These are phyloP conservation scores for Volucella inanis DNA, from an alignment of 2,888 invertebrate species.

Conservation along the genomic window DNA sequence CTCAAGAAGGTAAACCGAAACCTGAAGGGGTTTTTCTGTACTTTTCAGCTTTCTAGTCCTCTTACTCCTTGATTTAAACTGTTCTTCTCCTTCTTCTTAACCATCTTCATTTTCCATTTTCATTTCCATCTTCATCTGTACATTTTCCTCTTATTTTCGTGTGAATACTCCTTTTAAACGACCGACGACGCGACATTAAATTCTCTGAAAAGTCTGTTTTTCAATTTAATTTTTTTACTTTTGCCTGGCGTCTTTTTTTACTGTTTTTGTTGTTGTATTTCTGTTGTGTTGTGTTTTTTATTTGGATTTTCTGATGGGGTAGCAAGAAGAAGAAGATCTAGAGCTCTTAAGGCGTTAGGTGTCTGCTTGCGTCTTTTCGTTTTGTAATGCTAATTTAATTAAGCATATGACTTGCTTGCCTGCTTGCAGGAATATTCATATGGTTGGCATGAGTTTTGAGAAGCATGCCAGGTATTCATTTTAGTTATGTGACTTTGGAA, in stretches of 20 bases:
- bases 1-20: slow-evolving; percentile 73
- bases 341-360: slow-evolving; percentile 41
- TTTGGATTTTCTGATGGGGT: not conserved
- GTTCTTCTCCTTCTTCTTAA: too few relatives aligned
- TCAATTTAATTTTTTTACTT: slow-evolving; percentile 72
- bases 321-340: not conserved
- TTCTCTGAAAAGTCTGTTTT: slow-evolving; percentile 68
- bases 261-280: too few relatives aligned
- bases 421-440: slow-evolving; percentile 71
- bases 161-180: slow-evolving; percentile 68
- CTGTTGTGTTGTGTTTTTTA: not conserved
- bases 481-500: not conserved
- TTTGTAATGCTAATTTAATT: slow-evolving; percentile 75
- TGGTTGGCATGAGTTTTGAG: slow-evolving; percentile 26
- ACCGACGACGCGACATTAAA: slow-evolving; percentile 44
- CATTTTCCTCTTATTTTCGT: slow-evolving; percentile 37
- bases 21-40: slow-evolving; percentile 69
- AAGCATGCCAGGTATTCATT: slow-evolving; percentile 36
- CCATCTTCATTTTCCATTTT: too few relatives aligned
- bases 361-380: slow-evolving; percentile 59
- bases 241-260: slow-evolving; percentile 17
- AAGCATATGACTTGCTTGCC: slow-evolving; percentile 71
- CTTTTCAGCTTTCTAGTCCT: slow-evolving; percentile 51
- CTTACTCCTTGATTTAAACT: slow-evolving; percentile 9
- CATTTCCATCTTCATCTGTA: not conserved